Conservation (phyloP, 2,797 vertebrate species). For the Gallirallus australis region DNA sequence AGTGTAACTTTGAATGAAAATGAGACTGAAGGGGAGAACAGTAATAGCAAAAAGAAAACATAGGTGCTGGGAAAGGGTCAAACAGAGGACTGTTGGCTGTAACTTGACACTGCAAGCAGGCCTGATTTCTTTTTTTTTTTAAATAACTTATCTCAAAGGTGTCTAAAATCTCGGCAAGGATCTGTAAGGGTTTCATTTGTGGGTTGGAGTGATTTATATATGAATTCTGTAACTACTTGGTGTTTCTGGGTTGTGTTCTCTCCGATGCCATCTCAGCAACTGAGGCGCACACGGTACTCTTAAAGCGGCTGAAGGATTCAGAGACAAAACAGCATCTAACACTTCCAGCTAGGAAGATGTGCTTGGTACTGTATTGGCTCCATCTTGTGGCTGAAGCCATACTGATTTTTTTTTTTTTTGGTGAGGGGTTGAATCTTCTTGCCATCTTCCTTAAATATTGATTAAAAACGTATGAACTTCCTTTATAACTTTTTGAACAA, state of each 20-base stretch:
- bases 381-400: slow-evolving; percentile 54
- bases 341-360: background rate
- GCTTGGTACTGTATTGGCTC: slow-evolving; percentile 37
- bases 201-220: background rate
- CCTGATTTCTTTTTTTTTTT: background rate
- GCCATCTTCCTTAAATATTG: background rate
- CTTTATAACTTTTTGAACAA: background rate
- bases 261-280: background rate
- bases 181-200: background rate
- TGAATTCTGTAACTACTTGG: background rate
- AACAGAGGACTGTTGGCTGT: background rate
- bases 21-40: background rate
- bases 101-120: background rate
- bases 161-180: background rate
- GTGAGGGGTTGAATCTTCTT: background rate
- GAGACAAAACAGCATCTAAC: background rate
- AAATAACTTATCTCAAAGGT: background rate
- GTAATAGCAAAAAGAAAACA: background rate
- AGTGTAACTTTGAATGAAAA: background rate
- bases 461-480: background rate
- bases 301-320: background rate
- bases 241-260: background rate
- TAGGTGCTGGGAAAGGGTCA: background rate
- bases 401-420: background rate
- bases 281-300: background rate